These are phyloP conservation scores for Glomeris marginata DNA, from an alignment of 2,888 invertebrate species.

Conservation along the genomic window DNA sequence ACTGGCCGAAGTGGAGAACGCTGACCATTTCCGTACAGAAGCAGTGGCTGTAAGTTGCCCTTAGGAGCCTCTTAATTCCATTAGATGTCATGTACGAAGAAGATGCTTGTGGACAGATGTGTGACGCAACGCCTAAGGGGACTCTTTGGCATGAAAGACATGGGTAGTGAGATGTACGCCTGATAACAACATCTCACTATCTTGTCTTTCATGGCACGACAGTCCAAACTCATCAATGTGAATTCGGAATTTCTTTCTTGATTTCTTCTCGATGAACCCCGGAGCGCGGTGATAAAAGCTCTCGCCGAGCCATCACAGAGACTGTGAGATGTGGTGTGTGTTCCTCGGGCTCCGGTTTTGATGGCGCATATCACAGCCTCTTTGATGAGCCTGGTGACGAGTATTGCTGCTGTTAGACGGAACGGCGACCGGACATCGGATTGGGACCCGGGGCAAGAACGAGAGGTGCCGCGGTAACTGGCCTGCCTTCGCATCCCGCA, in stretches of 20 bases:
- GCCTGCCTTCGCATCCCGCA: constrained; percentile 37
- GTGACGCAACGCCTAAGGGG: too few species aligned
- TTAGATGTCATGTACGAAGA: neutral
- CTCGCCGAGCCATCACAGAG: constrained; percentile 21
- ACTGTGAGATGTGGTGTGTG: constrained; percentile 22
- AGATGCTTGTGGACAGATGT: too few species aligned
- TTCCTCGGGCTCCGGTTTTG: too few species aligned
- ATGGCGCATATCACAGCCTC: constrained; percentile 73
- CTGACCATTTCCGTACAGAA: constrained; percentile 40
- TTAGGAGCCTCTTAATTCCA: too few species aligned
- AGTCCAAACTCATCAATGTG: constrained; percentile 6
- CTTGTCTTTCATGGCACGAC: constrained; percentile 81
- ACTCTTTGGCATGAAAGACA: constrained; percentile 65
- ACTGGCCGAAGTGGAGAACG: constrained; percentile 37
- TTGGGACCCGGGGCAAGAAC: too few species aligned
- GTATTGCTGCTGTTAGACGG: neutral
- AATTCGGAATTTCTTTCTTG: constrained; percentile 1
- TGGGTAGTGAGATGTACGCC: constrained; percentile 90
- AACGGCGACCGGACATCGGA: too few species aligned
- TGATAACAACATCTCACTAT: constrained; percentile 70
- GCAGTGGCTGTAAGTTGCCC: constrained; percentile 40
- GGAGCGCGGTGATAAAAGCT: neutral
- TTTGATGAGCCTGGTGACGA: constrained; percentile 67
- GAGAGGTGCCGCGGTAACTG: neutral
- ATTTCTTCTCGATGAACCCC: neutral